Base-by-base conservation (phyloP, 1,140 invertebrate genomes). In the Drosophila pachea region DNA sequence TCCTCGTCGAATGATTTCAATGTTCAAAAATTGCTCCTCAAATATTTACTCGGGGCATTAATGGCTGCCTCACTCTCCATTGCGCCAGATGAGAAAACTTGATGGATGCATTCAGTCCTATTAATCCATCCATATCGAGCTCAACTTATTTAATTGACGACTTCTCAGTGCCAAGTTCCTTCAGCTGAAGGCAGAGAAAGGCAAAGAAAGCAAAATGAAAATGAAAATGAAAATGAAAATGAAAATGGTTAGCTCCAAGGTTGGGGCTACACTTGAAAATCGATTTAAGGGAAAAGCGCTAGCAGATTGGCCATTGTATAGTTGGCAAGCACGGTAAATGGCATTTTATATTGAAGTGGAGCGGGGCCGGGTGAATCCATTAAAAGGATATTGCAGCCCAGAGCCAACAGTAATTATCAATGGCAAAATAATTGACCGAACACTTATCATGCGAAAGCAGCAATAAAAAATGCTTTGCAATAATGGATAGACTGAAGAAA, bases 391-490 rank as follows among this genome's bases (percentile, higher is more conserved):
- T 56, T 56, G 42, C 14, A 54, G 53, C 48, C 49, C 53, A 74
- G 58, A 73, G 55, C 53, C 54, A 64, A 42, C 62, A 81, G 73
- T 79, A 79, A 81, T 79, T 79, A 78, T 76, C 77, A 76, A 79
- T 73, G 68, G 77, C 68, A 59, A 81, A 81, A 76, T 81, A 81
- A 79, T 76, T 79, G 64, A 81, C 40, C 36, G 53, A 53, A 43
- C 35, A 50, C 45, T 64, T 50, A 64, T 50, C 60, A 52, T 45
- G 52, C 32, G 11, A 42, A 55, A 55, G 42, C 12, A 59, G 48
- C 16, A 52, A 35, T 47, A 42, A 47, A 60, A 60, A 65, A 35
- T 29, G 47, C 22, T 22, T 3, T 2, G 22, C 1, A 22, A 22
- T 22, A 22, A 22, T 22, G 22, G 22, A 22, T 22, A 22, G 1